Evolutionary conservation across 2,113 vertebrate species (phyloP), one percentile per base, ranked within the genome.

Genomic region (Oreochromis niloticus): DNA sequence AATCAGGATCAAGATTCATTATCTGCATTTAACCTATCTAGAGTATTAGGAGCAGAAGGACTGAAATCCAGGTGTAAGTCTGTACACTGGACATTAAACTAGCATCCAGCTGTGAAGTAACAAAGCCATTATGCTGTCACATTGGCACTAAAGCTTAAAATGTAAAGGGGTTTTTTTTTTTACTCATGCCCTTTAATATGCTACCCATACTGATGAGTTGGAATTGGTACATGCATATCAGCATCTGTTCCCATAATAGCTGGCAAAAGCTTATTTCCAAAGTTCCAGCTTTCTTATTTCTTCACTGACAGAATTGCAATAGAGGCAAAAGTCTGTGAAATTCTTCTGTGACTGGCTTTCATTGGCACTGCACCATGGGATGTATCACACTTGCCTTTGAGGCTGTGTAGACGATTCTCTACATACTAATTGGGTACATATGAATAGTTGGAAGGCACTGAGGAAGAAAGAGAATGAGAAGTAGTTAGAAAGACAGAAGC

Each of bases 341-440:
- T 32, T n/a, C 16, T 78, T 78, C 27, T 78, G 73, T 50, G 46
- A 50, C 73, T 78, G 73, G 27, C 46, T 52, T 78, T 50, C 11
- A 52, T 50, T 78, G 27, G 46, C 46, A 32, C 73, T 52, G 46
- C 16, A 52, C 27, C 71, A 78, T 48, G 24, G 43, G 24, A 50
- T 78, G 71, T 27, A 78, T 78, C 71, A 78, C 71, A 50, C 73
- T 50, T 78, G 27, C 46, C 73, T 50, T 52, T 78, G 73, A 78
- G 43, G 73, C 27, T 78, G 6, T 78, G 46, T 50, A 78, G 73
- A 78, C 2, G 27, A 50, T 78, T 78, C 46, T 50, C 46, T 78
- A 52, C 73, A 52, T 78, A 78, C 24, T 78, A 78, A 78, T 52
- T 78, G 73, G 46, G 27, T 50, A 78, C 46, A 13, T 78, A 78